phyloP scores from a whole-genome alignment of 2,113 vertebrate genomes.

The Girardinichthys multiradiatus region DNA sequence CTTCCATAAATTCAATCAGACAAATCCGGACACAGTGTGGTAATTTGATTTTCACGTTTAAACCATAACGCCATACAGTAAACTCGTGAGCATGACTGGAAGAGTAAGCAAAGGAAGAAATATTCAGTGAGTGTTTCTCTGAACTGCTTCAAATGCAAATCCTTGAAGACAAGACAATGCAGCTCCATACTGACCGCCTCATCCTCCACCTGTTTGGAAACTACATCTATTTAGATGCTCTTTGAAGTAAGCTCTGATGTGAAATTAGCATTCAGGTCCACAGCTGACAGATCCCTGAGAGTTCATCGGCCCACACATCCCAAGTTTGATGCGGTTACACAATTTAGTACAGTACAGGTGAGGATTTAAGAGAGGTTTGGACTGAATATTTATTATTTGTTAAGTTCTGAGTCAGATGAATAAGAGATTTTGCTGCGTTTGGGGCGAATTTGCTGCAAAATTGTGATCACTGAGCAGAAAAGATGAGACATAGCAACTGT shows the following conservation, averaged over 20 bases:
- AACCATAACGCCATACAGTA: slow-evolving; percentile 20
- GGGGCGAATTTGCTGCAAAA: slow-evolving; percentile 8
- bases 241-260: slow-evolving; percentile 65
- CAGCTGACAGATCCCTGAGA: slow-evolving; percentile 15
- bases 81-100: slow-evolving; percentile 23
- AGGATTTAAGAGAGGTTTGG: neutral
- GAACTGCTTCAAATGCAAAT: slow-evolving; percentile 35
- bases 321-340: neutral
- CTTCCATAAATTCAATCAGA: slow-evolving; percentile 49
- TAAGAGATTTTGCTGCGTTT: neutral
- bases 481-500: neutral
- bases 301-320: slow-evolving; percentile 22
- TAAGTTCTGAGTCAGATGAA: slow-evolving; percentile 4
- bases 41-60: slow-evolving; percentile 30
- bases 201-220: slow-evolving; percentile 62
- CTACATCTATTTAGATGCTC: slow-evolving; percentile 54
- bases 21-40: slow-evolving; percentile 30
- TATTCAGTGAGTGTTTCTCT: neutral
- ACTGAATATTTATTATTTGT: neutral
- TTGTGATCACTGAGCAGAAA: neutral
- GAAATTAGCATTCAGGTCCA: slow-evolving; percentile 60
- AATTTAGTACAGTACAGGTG: neutral
- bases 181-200: slow-evolving; percentile 23
- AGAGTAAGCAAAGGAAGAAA: slow-evolving; percentile 4
- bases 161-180: slow-evolving; percentile 37